Evolutionary conservation across 2,797 vertebrate species (phyloP).

Genomic region (Eidolon dupreanum): DNA sequence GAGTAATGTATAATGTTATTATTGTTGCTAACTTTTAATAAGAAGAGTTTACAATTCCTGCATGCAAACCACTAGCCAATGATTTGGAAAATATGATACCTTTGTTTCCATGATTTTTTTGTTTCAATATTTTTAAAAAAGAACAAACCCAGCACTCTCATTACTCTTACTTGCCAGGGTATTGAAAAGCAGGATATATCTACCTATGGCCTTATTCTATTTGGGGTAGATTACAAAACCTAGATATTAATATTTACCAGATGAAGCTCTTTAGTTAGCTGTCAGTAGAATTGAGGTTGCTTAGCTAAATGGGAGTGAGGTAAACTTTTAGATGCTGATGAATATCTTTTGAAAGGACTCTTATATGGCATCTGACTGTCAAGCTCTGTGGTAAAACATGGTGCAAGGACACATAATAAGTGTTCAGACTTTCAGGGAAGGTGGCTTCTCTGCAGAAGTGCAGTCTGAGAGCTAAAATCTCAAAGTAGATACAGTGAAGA

Average conservation of each 20-base stretch:
- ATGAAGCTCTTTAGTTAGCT: background rate
- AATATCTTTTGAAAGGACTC: constrained; percentile 17
- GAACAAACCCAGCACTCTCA: background rate
- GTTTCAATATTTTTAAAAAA: background rate
- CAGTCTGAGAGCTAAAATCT: background rate
- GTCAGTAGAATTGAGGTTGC: background rate
- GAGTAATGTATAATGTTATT: background rate
- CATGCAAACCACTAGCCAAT: background rate
- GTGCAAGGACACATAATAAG: background rate
- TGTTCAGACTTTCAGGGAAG: background rate
- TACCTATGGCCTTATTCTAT: background rate
- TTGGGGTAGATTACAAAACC: background rate
- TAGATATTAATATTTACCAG: background rate
- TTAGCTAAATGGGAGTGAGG: background rate
- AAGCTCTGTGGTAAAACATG: background rate
- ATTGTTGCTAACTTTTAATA: background rate
- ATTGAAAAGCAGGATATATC: constrained; percentile 12
- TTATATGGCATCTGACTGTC: background rate
- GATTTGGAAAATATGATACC: background rate
- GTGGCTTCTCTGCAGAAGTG: background rate
- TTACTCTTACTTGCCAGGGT: background rate
- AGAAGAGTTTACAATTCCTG: background rate
- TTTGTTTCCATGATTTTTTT: background rate
- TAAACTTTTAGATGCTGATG: background rate
- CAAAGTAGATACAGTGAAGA: background rate